phyloP scores from a whole-genome alignment of 2,888 invertebrate genomes.

The Melinaea menophilus region DNA sequence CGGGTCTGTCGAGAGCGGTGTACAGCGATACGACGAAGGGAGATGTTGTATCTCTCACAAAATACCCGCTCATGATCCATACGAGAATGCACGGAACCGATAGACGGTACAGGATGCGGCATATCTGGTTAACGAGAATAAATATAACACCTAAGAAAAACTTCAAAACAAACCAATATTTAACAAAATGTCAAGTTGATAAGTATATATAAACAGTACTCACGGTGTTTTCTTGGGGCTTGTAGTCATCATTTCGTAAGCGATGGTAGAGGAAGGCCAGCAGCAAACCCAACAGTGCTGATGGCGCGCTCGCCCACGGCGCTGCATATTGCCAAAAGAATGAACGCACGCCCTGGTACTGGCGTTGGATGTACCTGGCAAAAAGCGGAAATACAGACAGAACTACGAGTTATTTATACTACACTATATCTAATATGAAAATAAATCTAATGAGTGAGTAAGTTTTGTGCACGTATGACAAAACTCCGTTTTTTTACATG shows the following conservation, averaged over 20 bases:
- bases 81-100: conserved; percentile 39
- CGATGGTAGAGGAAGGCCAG: conserved; percentile 44
- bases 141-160: not conserved
- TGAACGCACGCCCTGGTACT: conserved; percentile 43
- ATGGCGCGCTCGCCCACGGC: conserved; percentile 57
- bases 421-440: not conserved
- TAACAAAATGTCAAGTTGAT: no score
- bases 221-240: conserved; percentile 41
- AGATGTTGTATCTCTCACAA: conserved; percentile 35
- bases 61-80: conserved; percentile 45
- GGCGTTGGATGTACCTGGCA: conserved; percentile 38
- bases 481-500: not conserved
- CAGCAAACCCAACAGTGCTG: conserved; percentile 48
- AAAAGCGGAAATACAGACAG: not conserved
- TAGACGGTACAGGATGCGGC: conserved; percentile 40
- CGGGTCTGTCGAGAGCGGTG: conserved; percentile 48
- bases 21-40: conserved; percentile 38
- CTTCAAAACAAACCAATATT: no score
- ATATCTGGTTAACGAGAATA: conserved; percentile 34
- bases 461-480: no score
- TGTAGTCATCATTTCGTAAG: conserved; percentile 37
- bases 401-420: no score
- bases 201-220: conserved; percentile 7
- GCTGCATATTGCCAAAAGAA: conserved; percentile 53
- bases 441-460: not conserved